Conservation (phyloP, 53 echinoderm and acorn worm genomes). For the Arbacia lixula region DNA sequence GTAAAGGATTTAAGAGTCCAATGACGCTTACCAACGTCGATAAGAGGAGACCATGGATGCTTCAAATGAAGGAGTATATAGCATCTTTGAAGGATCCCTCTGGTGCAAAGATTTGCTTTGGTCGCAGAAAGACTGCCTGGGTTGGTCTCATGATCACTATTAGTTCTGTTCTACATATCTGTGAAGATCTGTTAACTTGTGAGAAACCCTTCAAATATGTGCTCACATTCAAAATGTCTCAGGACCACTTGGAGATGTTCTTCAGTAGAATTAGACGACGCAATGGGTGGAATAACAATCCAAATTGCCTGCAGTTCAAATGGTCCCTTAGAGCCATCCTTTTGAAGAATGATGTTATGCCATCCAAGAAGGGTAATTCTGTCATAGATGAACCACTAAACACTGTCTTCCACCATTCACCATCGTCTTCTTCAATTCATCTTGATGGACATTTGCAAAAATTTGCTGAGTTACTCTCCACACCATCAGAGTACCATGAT, state of each 20-base stretch:
- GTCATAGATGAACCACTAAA: slow-evolving; percentile 49
- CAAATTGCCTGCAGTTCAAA: slow-evolving; percentile 66
- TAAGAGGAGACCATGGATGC: slow-evolving; percentile 50
- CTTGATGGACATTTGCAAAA: slow-evolving; percentile 35
- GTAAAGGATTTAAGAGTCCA: slow-evolving; percentile 62
- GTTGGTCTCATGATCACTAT: slow-evolving; percentile 62
- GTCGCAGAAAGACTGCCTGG: slow-evolving; percentile 61
- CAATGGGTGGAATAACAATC: slow-evolving; percentile 66
- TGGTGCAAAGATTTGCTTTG: slow-evolving; percentile 10
- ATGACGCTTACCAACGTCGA: slow-evolving; percentile 50
- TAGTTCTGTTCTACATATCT: slow-evolving; percentile 58
- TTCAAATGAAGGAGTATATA: slow-evolving; percentile 62
- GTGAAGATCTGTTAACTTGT: slow-evolving; percentile 55
- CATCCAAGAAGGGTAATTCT: slow-evolving; percentile 64
- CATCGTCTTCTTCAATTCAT: slow-evolving; percentile 11
- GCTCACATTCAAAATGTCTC: slow-evolving; percentile 69
- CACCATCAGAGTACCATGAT: slow-evolving; percentile 66
- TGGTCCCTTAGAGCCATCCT: slow-evolving; percentile 73
- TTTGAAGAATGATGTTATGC: slow-evolving; percentile 36
- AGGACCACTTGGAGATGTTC: slow-evolving; percentile 69
- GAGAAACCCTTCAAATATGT: slow-evolving; percentile 58
- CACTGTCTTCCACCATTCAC: background rate
- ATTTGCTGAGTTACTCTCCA: slow-evolving; percentile 49
- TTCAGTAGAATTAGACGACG: slow-evolving; percentile 55
- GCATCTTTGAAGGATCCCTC: slow-evolving; percentile 25